Base-by-base conservation (phyloP, 1,140 invertebrate species). In the Agrilus planipennis region DNA sequence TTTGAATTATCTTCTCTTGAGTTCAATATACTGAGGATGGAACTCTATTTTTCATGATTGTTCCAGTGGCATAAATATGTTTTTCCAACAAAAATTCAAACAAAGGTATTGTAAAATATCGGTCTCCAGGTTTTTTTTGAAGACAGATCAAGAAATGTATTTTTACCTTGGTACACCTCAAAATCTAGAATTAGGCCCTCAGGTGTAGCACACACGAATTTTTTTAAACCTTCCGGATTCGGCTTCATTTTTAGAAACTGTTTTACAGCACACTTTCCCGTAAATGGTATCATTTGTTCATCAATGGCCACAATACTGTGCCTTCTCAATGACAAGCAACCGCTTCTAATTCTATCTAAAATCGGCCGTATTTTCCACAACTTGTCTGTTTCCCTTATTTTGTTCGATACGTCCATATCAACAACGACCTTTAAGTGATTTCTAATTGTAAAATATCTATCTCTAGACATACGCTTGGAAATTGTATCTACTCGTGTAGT, bases 141-240 rank as follows among this genome's bases (percentile, higher is more conserved):
- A n/a, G n/a, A n/a, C n/a, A n/a, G n/a, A n/a, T n/a, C n/a, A n/a
- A 3, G 19, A 17, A 7, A 32, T 6, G 2, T 15, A 17, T 5
- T 10, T 35, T 45, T 45, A 12, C 44, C 44, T 30, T 45, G 38
- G 46, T 56, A 51, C 2, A 58, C 47, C 19, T 51, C 51, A 41
- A 56, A 56, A 45, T 58, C 54, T 14, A 56, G 27, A 28, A 56
- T 50, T 11, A 57, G 39, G 12, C 55, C 55, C 7, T 44, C 44
- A 19, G 30, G 39, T 1, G 52, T 50, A 7, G 52, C 48, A 16
- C 46, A 19, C 0, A 56, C 52, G 46, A 58, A 52, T 36, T 49
- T 51, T 44, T 57, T 52, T 43, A 51, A 36, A 9, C 50, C 50
- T 16, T 39, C 39, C 15, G 46, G 44, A 38, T 51, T 51, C 2